Base-by-base conservation (phyloP, 37 sponge, comb jelly and placozoan genomes). In the Beroe ovata region DNA sequence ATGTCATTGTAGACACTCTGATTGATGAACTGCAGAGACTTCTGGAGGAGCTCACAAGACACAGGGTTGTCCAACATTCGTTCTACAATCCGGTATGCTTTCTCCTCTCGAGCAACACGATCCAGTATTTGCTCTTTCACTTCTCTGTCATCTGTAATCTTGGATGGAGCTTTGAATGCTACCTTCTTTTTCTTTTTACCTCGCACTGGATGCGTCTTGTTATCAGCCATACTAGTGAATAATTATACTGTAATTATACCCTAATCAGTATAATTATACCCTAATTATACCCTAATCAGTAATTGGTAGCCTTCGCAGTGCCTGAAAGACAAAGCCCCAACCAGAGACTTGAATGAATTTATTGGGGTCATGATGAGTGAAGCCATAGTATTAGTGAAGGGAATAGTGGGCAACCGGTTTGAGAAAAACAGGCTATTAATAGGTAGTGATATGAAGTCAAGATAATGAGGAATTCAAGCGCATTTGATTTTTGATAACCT, bases 1-100 rank as follows among this genome's bases (percentile, higher is more conserved):
- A 77, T 77, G 84, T 77, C 84, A 20, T 77, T 77, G 28, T 77
- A 77, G 20, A 77, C 84, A 77, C 54, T 42, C 28, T 77, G 84
- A 42, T 77, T 77, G 47, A 77, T 41, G 54, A 26, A 77, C 28
- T 21, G 18, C 47, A 77, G 54, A 39, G 84, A 39, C 38, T 77
- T 77, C 47, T 77, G 21, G 1, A 77, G 84, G 21, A 77, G 47
- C 0, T 39, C 4, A 16, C 11, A 77, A 14, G 84, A 77, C 0
- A 77, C 54, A 8, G 84, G 84, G 84, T 77, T 77, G 28, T 77
- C 84, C 18, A 77, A 21, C 8, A 77, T 20, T 3, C 84, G 42
- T 23, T 77, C 84, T 6, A 77, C 84, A 42, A 77, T 77, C 3
- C 84, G 42, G 38, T 36, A 77, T 16, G 84, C 84, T 77, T 77